These are phyloP conservation scores for Pristionchus arcanus DNA, from an alignment of 2,888 invertebrate species.

Conservation along the genomic window DNA sequence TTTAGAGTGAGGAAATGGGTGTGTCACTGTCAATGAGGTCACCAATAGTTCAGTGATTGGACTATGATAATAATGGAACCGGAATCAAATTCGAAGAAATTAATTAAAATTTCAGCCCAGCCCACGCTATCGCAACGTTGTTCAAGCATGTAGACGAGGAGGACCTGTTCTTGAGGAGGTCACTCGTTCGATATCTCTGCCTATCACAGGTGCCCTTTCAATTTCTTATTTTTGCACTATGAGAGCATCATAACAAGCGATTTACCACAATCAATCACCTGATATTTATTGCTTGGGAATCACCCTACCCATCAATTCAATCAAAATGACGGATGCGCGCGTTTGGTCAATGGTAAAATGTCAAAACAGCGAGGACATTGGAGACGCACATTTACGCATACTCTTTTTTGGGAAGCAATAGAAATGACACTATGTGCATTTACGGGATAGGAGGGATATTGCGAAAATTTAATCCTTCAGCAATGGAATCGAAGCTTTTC, in stretches of 20 bases:
- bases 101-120: conserved; percentile 1
- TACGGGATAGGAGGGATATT: no score
- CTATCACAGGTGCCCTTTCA: conserved; percentile 35
- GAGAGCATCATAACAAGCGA: no score
- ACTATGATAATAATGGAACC: no score
- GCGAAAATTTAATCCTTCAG: no score
- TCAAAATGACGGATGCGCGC: not conserved
- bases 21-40: no score
- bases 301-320: not conserved
- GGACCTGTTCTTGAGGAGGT: not conserved
- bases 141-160: not conserved
- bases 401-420: not conserved
- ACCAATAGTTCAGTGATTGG: no score
- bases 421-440: not conserved
- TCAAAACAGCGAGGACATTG: not conserved
- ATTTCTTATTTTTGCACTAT: no score
- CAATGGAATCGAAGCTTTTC: not conserved
- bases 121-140: conserved; percentile 17
- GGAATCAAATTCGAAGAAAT: no score
- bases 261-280: not conserved
- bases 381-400: not conserved
- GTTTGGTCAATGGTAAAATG: not conserved
- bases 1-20: no score
- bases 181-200: conserved; percentile 45
- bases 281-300: not conserved